Base-by-base conservation (phyloP, 2,797 vertebrate genomes). In the Sternotherus odoratus region DNA sequence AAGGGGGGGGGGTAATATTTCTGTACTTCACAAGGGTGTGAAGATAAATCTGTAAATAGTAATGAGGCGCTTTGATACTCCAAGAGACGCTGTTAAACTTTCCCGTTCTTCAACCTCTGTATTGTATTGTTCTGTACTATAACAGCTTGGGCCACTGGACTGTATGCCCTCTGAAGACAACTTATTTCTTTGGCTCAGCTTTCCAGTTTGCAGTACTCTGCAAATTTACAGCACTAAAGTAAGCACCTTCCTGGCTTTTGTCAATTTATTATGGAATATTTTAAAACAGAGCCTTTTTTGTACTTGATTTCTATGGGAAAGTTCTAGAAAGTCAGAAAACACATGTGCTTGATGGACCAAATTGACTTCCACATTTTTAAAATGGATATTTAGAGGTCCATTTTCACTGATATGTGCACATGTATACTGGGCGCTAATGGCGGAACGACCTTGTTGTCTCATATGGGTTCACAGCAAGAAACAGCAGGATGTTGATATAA, bases 21-120 rank as follows among this genome's bases (percentile, higher is more conserved):
- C 84, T 94, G 83, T 95, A 92, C 95, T 95, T 93, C 81, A 81
- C 43, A 82, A 46, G 77, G 66, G 85, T 91, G 82, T 82, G 86
- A 88, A 93, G 82, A 80, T 69, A 84, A 66, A 81, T 56, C 56
- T 46, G 3, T 17, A n/a, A 56, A 24, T 0, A 0, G 8, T 48
- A 50, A 46, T 77, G 88, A 88, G 86, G 92, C 66, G 33, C 87
- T 74, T 0, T 0, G 54, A 69, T 69, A 21, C 49, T 75, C 49
- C 0, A 2, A 15, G 54, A 46, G 39, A 54, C 81, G 33, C 30
- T 85, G 81, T 0, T 0, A 43, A 82, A 84, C 69, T 85, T 82
- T 81, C 69, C 51, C 5, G 88, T 79, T 21, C 54, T 46, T 46
- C 79, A 43, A 78, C 46, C 6, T 36, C n/a, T 39, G n/a, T 87